Conservation (phyloP, 2,797 vertebrate genomes). For the Pseudocheirus occidentalis region DNA sequence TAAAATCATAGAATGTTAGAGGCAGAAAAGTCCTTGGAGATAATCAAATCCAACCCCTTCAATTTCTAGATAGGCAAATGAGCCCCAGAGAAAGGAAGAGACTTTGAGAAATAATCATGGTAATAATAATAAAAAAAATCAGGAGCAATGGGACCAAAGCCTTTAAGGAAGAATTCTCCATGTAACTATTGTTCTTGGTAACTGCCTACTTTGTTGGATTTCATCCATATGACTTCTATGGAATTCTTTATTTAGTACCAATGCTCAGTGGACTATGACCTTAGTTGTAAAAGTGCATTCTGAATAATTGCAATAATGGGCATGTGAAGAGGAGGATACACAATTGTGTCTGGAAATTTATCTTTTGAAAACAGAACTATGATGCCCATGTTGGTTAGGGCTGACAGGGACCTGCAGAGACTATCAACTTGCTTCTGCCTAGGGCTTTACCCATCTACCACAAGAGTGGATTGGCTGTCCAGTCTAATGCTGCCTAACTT, state of each 20-base stretch:
- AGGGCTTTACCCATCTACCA: background rate
- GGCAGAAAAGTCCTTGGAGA: background rate
- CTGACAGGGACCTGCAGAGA: background rate
- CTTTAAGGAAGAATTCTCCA: background rate
- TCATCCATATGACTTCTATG: background rate
- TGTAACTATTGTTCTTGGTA: background rate
- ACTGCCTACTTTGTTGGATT: background rate
- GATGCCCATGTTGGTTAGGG: background rate
- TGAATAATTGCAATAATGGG: conserved; percentile 5
- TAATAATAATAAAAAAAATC: background rate
- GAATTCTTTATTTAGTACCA: background rate
- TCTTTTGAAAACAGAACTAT: background rate
- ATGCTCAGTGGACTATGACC: background rate
- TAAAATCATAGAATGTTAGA: background rate
- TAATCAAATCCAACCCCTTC: background rate
- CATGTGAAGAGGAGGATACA: conserved; percentile 7
- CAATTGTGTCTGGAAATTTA: conserved; percentile 33
- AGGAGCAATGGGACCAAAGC: background rate
- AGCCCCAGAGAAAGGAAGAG: background rate
- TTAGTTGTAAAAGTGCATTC: fast-evolving
- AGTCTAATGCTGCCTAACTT: background rate
- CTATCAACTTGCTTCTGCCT: background rate
- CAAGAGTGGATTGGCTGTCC: background rate
- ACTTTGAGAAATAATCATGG: background rate
- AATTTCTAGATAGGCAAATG: background rate